Evolutionary conservation across 2,888 invertebrate genomes (phyloP), one percentile per base, ranked within the genome.

Genomic region (Gryllus longicercus): DNA sequence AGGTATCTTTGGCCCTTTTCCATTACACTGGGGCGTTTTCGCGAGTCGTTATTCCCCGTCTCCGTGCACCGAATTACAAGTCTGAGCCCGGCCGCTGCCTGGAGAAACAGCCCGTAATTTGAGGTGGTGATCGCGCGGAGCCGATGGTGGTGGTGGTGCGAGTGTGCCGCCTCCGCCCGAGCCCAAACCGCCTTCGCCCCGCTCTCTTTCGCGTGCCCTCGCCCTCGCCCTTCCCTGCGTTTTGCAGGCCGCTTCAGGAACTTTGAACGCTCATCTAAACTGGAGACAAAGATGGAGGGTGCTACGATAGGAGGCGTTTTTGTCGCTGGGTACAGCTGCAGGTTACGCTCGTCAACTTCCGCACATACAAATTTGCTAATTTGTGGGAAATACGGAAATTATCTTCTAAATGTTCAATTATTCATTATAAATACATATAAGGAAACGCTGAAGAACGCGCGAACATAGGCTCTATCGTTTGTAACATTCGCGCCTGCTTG

Each of bases 101-200:
- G 63, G 63, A 18, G 63, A 63, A 63, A 63, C 63, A 63, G 63
- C 63, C 63, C 63, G 63, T 63, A 63, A 63, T 63, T 63, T 63
- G 63, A n/a, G 63, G 63, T 63, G 16, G 63, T 63, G 63, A 63
- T 63, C 63, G 16, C 63, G 63, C 63, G 63, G 16, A 14, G 63
- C 38, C 38, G 38, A 38, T 38, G 38, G 38, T 38, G 38, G 5
- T 38, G 38, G 3, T 2, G 4, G 5, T n/a, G 63, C 11, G n/a
- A 63, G 63, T 0, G n/a, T 1, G 63, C 14, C 16, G n/a, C 63
- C 16, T 14, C 14, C 63, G 10, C 16, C 16, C 2, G n/a, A n/a
- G 63, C 14, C 63, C 3, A 63, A n/a, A 14, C n/a, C 63, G n/a
- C 63, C n/a, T 1, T 18, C 63, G 16, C 38, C 38, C 38, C 38